Conservation (phyloP, 2,888 invertebrate species). For the Cataglyphis livida region DNA sequence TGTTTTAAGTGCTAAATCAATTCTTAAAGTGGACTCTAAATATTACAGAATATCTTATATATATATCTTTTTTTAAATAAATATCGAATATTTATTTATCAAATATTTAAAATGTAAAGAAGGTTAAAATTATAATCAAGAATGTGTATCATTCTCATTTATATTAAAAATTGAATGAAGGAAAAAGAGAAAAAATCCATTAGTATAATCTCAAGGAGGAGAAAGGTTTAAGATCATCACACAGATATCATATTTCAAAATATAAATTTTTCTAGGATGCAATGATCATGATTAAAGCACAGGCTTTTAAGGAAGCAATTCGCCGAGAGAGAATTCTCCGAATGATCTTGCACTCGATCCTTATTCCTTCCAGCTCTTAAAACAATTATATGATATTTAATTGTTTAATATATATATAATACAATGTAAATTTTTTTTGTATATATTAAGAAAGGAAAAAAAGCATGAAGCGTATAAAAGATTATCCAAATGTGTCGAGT, state of each 20-base stretch:
- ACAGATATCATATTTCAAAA: slow-evolving; percentile 40
- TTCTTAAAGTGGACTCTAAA: background rate
- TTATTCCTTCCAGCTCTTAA: slow-evolving; percentile 22
- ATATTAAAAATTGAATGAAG: background rate
- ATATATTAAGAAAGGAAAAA: background rate
- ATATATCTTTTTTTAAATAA: background rate
- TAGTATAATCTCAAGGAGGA: background rate
- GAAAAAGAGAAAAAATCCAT: slow-evolving; percentile 2
- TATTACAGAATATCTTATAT: background rate
- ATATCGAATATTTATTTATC: slow-evolving; percentile 10
- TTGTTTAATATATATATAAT: slow-evolving; percentile 1
- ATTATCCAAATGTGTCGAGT: background rate
- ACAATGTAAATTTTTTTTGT: slow-evolving; percentile 1
- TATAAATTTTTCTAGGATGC: slow-evolving; percentile 42
- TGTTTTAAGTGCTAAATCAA: background rate
- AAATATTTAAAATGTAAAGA: background rate
- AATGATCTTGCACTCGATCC: slow-evolving; percentile 25
- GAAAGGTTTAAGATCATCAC: slow-evolving; percentile 27
- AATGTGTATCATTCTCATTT: slow-evolving; percentile 1
- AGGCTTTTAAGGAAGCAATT: slow-evolving; percentile 43
- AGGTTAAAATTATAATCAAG: background rate
- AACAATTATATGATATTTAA: background rate
- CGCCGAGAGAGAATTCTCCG: slow-evolving; percentile 31
- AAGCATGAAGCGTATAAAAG: background rate
- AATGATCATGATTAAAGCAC: slow-evolving; percentile 45